Evolutionary conservation across 1,140 invertebrate species (phyloP).

Genomic region (Calliopsis andreniformis): DNA sequence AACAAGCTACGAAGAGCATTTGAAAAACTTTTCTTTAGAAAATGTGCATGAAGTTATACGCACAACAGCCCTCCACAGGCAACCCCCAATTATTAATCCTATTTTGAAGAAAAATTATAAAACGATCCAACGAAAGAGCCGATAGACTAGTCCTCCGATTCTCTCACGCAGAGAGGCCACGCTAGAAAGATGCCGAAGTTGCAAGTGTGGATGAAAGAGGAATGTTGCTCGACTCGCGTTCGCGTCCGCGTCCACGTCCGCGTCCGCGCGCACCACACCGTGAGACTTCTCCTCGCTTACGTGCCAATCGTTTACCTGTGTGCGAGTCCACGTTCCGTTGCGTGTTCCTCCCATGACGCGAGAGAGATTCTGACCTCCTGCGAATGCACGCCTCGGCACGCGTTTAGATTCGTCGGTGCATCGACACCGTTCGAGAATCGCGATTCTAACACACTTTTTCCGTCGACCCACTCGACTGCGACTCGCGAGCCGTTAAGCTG

Average conservation of each 20-base stretch:
- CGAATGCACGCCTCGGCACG: conserved; percentile 10
- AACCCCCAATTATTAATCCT: no score
- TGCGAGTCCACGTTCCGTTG: background rate
- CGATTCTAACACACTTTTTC: background rate
- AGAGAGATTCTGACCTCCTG: conserved; percentile 7
- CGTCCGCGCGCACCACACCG: conserved; percentile 12
- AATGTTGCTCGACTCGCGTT: conserved; percentile 78
- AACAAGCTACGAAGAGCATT: no score
- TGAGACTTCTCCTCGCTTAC: conserved; percentile 63
- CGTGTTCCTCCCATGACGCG: conserved; percentile 6
- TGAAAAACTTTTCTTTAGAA: no score
- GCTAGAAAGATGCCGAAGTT: conserved; percentile 67
- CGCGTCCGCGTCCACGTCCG: conserved; percentile 33
- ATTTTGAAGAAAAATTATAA: no score
- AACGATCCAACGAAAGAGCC: no score
- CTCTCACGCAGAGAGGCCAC: background rate
- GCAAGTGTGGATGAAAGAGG: conserved; percentile 74
- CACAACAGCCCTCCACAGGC: no score
- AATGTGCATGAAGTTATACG: no score
- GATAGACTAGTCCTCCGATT: no score
- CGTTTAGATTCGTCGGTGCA: background rate
- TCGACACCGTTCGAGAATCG: background rate
- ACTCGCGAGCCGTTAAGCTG: background rate
- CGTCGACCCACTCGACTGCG: background rate
- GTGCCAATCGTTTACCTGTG: conserved; percentile 51